Evolutionary conservation across 2,888 invertebrate species (phyloP).

Genomic region (Caenorhabditis afra): DNA sequence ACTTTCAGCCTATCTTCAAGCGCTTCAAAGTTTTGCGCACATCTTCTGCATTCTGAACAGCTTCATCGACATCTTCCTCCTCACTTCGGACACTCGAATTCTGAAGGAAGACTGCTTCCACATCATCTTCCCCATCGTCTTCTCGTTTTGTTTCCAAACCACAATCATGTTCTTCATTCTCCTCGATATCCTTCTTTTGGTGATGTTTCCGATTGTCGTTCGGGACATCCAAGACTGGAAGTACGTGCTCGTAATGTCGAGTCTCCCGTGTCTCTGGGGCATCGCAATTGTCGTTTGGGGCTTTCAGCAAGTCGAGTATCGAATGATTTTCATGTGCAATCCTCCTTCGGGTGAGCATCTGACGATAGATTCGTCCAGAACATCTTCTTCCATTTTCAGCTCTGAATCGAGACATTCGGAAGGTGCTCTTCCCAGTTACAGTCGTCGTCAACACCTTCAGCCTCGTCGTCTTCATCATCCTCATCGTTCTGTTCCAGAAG

Average conservation of each 20-base stretch:
- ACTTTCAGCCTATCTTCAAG: no score
- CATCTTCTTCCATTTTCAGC: neutral
- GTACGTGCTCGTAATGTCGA: conserved; percentile 5
- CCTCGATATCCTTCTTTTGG: no score
- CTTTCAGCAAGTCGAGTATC: neutral
- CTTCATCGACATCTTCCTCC: no score
- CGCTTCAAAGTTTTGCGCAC: no score
- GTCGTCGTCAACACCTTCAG: conserved; percentile 11
- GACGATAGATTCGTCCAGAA: no score
- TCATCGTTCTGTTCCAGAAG: conserved; percentile 14
- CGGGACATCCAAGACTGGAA: conserved; percentile 6
- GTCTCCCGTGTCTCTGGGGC: neutral
- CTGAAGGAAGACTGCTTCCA: no score
- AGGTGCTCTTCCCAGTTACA: neutral
- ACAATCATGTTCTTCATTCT: no score
- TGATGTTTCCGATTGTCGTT: neutral
- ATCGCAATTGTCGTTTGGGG: neutral
- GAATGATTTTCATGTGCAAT: neutral
- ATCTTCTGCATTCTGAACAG: no score
- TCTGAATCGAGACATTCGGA: neutral
- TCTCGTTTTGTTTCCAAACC: no score
- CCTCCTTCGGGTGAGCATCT: neutral
- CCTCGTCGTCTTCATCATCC: conserved; percentile 1
- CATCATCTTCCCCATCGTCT: no score
- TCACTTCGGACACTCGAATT: no score